Conservation (phyloP, 2,113 vertebrate genomes). For the Daubentonia madagascariensis region DNA sequence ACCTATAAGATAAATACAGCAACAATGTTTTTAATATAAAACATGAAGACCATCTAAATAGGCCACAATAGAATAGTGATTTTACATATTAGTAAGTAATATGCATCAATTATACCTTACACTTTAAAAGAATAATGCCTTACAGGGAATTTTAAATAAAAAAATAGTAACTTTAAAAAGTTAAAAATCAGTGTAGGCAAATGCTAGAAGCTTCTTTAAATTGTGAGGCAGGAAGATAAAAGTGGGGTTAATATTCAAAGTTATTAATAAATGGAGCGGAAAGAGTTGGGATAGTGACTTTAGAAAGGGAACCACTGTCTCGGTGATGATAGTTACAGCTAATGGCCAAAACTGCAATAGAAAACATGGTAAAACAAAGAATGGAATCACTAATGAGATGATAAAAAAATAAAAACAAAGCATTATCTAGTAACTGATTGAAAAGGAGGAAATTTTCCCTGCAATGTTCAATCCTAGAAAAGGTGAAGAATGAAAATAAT, state of each 20-base stretch:
- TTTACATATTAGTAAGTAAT: not conserved
- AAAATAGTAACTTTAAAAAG: not conserved
- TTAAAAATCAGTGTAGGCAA: not conserved
- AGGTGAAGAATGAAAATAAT: not conserved
- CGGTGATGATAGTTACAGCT: not conserved
- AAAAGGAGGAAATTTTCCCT: too few species aligned
- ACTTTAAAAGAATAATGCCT: not conserved
- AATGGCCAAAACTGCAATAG: not conserved
- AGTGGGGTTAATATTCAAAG: not conserved
- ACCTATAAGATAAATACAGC: not conserved
- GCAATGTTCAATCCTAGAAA: not conserved
- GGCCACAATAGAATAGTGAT: not conserved
- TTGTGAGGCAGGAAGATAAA: not conserved
- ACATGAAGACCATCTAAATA: not conserved
- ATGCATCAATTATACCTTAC: not conserved
- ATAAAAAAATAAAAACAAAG: not conserved
- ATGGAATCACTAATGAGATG: not conserved
- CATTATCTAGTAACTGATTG: not conserved
- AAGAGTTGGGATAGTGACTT: not conserved
- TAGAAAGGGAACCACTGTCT: not conserved
- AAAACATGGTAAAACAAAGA: not conserved
- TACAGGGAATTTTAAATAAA: not conserved
- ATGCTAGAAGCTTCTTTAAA: not conserved
- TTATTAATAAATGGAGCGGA: not conserved
- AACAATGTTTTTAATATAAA: not conserved